Percentiles rank a stretch among this genome's conserved stretches.
Conservation (phyloP, 1,140 invertebrate species). For the Pogonus chalceus region DNA sequence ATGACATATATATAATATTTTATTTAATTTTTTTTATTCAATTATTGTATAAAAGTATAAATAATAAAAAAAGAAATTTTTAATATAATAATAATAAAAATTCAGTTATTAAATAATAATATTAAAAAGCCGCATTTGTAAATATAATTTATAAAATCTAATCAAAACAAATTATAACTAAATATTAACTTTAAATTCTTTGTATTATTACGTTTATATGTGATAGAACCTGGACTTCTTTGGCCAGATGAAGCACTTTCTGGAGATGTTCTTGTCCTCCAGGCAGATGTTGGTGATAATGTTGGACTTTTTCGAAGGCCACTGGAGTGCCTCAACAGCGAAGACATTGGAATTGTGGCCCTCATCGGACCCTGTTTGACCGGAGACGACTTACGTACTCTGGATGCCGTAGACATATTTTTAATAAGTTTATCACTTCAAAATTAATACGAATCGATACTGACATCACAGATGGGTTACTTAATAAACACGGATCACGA, state of each 20-base stretch:
- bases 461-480: background rate
- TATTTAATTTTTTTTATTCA: too few relatives aligned
- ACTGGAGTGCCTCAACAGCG: conserved; percentile 51
- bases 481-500: background rate
- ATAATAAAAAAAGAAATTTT: too few relatives aligned
- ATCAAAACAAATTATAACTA: too few relatives aligned
- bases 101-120: too few relatives aligned
- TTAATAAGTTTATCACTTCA: background rate
- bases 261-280: conserved; percentile 51
- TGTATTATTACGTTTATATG: conserved; percentile 59
- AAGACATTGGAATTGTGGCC: conserved; percentile 61
- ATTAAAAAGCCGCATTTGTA: too few relatives aligned
- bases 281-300: conserved; percentile 50
- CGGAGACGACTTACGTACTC: conserved; percentile 57
- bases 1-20: too few relatives aligned
- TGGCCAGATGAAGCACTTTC: conserved; percentile 56
- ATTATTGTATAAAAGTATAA: too few relatives aligned
- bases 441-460: background rate
- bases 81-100: too few relatives aligned
- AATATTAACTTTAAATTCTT: too few relatives aligned
- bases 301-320: conserved; percentile 51
- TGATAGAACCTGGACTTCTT: conserved; percentile 58
- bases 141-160: too few relatives aligned
- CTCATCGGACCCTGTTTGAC: conserved; percentile 61
- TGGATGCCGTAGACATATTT: conserved; percentile 32